Evolutionary conservation across 2,797 vertebrate genomes (phyloP).

Genomic region (Psittacula echo): DNA sequence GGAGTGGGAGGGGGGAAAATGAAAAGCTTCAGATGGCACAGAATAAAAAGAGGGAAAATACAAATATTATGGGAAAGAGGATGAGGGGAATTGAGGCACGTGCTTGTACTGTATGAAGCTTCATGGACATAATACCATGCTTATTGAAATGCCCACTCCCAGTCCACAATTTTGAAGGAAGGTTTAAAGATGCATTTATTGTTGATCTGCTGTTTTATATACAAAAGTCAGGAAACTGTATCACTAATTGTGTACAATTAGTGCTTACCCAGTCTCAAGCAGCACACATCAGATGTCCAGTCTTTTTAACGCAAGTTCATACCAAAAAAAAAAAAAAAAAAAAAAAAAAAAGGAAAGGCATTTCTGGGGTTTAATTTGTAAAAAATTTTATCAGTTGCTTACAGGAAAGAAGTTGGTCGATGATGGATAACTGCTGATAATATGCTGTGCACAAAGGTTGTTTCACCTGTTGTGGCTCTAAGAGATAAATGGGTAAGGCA

Average conservation of each 20-base stretch:
- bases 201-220: neutral
- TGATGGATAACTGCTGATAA: neutral
- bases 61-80: neutral
- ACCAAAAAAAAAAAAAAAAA: accelerated
- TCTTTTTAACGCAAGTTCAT: neutral
- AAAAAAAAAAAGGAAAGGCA: accelerated
- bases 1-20: neutral
- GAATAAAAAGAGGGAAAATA: neutral
- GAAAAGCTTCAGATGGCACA: neutral
- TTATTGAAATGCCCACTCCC: neutral
- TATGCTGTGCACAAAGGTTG: neutral
- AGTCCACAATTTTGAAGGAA: neutral
- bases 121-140: neutral
- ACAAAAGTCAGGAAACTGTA: neutral
- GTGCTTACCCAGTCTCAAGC: neutral
- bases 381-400: neutral
- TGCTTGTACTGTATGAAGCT: neutral
- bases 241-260: accelerated
- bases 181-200: neutral
- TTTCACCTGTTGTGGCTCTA: neutral
- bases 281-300: neutral
- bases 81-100: neutral
- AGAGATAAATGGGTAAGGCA: neutral
- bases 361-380: neutral
- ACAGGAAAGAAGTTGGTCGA: neutral